Percentiles rank a stretch among this genome's conserved stretches.
Conservation (phyloP, 2,888 invertebrate species). For the Brachylomia viminalis region DNA sequence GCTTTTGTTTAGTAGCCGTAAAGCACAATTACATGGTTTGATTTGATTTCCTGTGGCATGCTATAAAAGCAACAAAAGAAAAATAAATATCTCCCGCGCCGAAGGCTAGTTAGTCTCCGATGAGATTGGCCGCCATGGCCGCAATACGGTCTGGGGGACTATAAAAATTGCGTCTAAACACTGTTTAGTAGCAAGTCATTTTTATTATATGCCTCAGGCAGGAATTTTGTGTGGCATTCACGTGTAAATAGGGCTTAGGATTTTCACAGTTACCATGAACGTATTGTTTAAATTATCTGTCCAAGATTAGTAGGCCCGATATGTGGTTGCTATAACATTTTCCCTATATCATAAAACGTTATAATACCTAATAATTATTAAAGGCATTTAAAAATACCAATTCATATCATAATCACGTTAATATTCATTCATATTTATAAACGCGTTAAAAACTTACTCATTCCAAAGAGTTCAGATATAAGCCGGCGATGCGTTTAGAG, state of each 20-base stretch:
- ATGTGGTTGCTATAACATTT: background rate
- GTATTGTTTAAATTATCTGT: background rate
- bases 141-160: too few relatives aligned
- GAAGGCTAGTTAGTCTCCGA: too few relatives aligned
- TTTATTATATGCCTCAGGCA: background rate
- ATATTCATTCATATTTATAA: background rate
- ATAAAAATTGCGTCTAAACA: background rate
- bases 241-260: background rate
- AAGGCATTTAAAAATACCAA: background rate
- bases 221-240: too few relatives aligned
- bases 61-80: background rate
- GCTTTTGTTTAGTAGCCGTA: background rate
- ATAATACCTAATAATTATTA: background rate
- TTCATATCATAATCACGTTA: background rate
- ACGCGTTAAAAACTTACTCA: background rate
- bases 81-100: too few relatives aligned
- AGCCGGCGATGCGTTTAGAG: background rate
- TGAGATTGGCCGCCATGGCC: too few relatives aligned
- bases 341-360: background rate
- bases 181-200: background rate
- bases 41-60: background rate
- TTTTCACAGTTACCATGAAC: background rate
- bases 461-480: background rate
- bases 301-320: background rate
- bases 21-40: background rate